phyloP scores from a whole-genome alignment of 2,797 vertebrate genomes.

The Borostomias antarcticus region DNA sequence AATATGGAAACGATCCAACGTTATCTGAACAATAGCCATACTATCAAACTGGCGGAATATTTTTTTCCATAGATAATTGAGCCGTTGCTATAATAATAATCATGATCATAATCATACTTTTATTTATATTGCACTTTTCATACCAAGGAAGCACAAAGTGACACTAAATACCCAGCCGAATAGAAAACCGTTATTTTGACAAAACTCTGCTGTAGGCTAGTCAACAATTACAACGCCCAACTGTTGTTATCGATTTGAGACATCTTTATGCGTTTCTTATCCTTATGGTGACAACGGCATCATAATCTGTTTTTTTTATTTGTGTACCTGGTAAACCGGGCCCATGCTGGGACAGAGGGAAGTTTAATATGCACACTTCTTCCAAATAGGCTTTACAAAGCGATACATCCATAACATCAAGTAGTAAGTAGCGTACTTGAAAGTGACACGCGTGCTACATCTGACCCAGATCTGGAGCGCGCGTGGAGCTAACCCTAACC shows the following conservation, averaged over 20 bases:
- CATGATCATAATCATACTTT: too few relatives aligned
- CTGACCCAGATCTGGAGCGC: constrained; percentile 41
- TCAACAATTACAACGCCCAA: constrained; percentile 40
- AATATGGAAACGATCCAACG: too few relatives aligned
- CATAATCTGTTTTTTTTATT: constrained; percentile 76
- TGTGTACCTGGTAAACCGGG: constrained; percentile 84
- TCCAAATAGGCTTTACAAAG: too few relatives aligned
- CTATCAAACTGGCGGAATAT: constrained; percentile 59
- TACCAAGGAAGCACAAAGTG: too few relatives aligned
- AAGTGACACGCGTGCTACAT: too few relatives aligned
- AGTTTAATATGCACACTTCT: too few relatives aligned
- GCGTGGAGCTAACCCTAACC: too few relatives aligned
- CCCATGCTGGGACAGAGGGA: constrained; percentile 81
- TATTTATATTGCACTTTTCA: too few relatives aligned
- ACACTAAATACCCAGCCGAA: too few relatives aligned
- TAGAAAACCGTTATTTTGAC: background rate
- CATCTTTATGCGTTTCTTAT: constrained; percentile 79
- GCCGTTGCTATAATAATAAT: constrained; percentile 89
- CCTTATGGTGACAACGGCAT: constrained; percentile 83
- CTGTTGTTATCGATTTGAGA: constrained; percentile 66
- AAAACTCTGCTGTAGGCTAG: constrained; percentile 1
- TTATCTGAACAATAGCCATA: constrained; percentile 57
- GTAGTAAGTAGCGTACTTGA: too few relatives aligned
- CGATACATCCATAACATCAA: too few relatives aligned
- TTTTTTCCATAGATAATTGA: constrained; percentile 80